These are phyloP conservation scores for Caprella mutica DNA, from an alignment of 2,888 invertebrate species.

Conservation along the genomic window DNA sequence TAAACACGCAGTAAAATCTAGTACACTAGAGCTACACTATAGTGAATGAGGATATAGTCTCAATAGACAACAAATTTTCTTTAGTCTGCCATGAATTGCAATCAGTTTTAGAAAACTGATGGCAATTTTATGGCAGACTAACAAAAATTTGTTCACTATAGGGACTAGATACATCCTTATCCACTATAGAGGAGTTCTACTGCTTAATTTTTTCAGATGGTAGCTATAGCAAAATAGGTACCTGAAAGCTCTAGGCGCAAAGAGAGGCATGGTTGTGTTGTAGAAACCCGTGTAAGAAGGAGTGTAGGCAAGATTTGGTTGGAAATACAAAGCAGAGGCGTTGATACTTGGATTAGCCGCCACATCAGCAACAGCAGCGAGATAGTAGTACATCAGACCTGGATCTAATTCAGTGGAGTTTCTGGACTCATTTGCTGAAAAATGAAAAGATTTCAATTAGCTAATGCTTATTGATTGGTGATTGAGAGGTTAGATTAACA, in stretches of 20 bases:
- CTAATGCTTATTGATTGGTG: background rate
- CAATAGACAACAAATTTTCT: no score
- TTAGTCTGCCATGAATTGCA: no score
- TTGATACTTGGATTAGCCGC: constrained; percentile 83
- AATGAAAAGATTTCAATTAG: background rate
- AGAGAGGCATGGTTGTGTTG: constrained; percentile 86
- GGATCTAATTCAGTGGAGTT: constrained; percentile 52
- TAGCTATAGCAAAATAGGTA: no score
- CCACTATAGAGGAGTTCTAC: no score
- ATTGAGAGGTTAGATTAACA: background rate
- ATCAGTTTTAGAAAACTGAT: no score
- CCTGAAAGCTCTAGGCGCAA: constrained; percentile 80
- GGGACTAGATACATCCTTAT: no score
- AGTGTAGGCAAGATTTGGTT: constrained; percentile 85
- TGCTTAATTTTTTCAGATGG: no score
- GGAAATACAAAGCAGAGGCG: constrained; percentile 84
- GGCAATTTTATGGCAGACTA: no score
- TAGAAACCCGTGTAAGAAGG: constrained; percentile 90
- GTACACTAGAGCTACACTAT: no score
- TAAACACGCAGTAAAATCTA: no score
- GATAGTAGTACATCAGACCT: constrained; percentile 94
- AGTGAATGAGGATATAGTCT: no score
- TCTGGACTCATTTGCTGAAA: constrained; percentile 20
- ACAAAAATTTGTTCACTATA: no score
- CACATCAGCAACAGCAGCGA: constrained; percentile 89